A percentile compares a stretch with the other conserved stretches of the same genome.
phyloP scores from a whole-genome alignment of 2,888 invertebrate species.

The Oscheius sp. region DNA sequence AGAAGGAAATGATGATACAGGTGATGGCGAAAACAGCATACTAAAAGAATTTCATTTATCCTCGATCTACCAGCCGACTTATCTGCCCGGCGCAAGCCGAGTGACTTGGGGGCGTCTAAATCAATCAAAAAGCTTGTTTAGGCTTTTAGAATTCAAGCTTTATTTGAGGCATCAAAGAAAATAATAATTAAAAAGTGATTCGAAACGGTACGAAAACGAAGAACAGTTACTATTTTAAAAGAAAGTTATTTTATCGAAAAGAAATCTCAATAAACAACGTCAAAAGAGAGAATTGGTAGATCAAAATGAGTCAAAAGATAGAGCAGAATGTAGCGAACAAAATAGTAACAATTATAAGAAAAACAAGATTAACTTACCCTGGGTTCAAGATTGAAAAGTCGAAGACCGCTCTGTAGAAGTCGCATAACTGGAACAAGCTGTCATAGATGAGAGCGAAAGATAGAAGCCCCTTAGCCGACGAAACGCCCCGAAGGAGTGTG shows the following conservation, averaged over 20 bases:
- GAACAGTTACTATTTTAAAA: too few relatives aligned
- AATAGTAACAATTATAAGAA: neutral
- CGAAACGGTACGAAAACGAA: neutral
- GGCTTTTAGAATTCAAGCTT: too few relatives aligned
- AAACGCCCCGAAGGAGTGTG: conserved; percentile 18
- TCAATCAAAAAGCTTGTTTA: neutral
- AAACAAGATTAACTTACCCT: conserved; percentile 12
- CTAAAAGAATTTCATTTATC: neutral
- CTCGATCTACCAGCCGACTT: too few relatives aligned
- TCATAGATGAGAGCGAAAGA: conserved; percentile 23
- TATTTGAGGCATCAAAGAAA: too few relatives aligned
- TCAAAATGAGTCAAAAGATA: neutral
- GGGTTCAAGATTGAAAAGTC: conserved; percentile 17
- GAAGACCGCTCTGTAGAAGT: conserved; percentile 26
- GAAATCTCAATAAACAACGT: too few relatives aligned
- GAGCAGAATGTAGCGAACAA: neutral
- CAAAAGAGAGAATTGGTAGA: too few relatives aligned
- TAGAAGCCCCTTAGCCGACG: conserved; percentile 27
- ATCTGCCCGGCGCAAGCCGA: neutral
- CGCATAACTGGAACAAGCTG: conserved; percentile 29
- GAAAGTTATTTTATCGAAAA: too few relatives aligned
- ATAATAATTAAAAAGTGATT: too few relatives aligned
- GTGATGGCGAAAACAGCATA: too few relatives aligned
- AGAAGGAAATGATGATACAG: too few relatives aligned
- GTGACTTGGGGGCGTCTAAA: neutral